Conservation (phyloP, 2,888 invertebrate species). For the Brenthis daphne region DNA sequence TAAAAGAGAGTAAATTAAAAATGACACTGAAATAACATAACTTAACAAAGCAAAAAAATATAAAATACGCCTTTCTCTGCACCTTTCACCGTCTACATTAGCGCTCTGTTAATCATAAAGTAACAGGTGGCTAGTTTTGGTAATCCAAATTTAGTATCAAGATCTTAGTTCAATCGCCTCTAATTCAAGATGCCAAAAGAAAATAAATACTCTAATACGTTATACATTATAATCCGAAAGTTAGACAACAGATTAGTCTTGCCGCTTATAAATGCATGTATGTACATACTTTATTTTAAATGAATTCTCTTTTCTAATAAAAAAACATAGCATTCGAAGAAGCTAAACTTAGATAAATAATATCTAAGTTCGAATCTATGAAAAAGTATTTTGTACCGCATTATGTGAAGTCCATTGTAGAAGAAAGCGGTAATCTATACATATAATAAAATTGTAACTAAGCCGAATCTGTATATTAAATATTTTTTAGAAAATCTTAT, state of each 20-base stretch:
- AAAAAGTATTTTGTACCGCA: too few relatives aligned
- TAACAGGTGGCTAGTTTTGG: conserved; percentile 59
- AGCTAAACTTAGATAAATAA: too few relatives aligned
- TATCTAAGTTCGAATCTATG: too few relatives aligned
- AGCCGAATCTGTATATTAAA: too few relatives aligned
- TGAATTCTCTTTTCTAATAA: too few relatives aligned
- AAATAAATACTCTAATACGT: not conserved
- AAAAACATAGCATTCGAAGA: too few relatives aligned
- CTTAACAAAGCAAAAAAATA: conserved; percentile 51
- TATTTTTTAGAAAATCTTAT: too few relatives aligned
- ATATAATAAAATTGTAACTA: too few relatives aligned
- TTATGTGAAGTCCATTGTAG: too few relatives aligned
- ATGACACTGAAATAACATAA: conserved; percentile 47
- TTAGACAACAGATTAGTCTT: conserved; percentile 4
- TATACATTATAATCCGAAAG: conserved; percentile 7
- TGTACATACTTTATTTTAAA: not conserved
- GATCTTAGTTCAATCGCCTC: conserved; percentile 46
- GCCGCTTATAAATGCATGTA: not conserved
- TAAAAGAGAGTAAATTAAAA: conserved; percentile 42
- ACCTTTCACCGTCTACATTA: conserved; percentile 73
- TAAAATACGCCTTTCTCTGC: conserved; percentile 65
- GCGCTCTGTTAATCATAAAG: conserved; percentile 75
- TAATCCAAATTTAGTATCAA: conserved; percentile 54
- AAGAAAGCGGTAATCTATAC: too few relatives aligned
- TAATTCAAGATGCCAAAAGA: not conserved